Base-by-base conservation (phyloP, 1,140 invertebrate species). In the Zaprionus ghesquierei region DNA sequence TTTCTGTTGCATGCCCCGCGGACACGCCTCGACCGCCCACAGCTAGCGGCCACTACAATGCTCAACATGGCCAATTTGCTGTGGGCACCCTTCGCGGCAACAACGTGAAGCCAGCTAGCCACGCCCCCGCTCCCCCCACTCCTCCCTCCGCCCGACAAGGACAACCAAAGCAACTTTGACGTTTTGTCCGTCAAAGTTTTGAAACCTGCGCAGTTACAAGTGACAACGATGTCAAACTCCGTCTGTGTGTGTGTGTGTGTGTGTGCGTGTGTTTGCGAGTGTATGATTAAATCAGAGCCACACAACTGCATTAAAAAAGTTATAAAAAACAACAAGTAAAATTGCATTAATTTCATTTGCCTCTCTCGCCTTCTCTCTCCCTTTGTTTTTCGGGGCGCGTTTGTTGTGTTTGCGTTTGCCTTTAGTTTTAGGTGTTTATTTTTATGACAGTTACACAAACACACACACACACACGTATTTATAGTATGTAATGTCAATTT, bases 281-380 rank as follows among this genome's bases (percentile, higher is more conserved):
- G 68, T 64, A 73, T 82, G 81, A 86, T 86, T 87, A 73, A 81
- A 86, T 86, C 81, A 81, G 49, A 81, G 62, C 61, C 75, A 50
- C 79, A 76, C 63, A 87, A 86, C 68, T 81, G 82, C 71, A 86
- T 86, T 87, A 86, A 73, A 87, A 85, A 86, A 87, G 81, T 86
- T 87, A 70, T 76, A 65, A 54, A 51, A 66, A 75, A 76, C 56
- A 59, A 50, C 61, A 54, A 71, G 55, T 55, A 56, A 77, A 86
- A 86, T 89, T 86, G 76, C 69, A 87, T 89, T 86, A 86, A 69
- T 72, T 78, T 76, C 54, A 38, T 55, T 69, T 66, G 58, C 31
- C 55, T 59, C 53, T 9, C 20, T 62, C 33, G 10, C 13, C n/a
- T 15, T 18, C 41, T 46, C 38, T 9, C 38, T 35, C n/a, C 4